phyloP scores from a whole-genome alignment of 2,888 invertebrate species.

The Hofmannophila pseudospretella region DNA sequence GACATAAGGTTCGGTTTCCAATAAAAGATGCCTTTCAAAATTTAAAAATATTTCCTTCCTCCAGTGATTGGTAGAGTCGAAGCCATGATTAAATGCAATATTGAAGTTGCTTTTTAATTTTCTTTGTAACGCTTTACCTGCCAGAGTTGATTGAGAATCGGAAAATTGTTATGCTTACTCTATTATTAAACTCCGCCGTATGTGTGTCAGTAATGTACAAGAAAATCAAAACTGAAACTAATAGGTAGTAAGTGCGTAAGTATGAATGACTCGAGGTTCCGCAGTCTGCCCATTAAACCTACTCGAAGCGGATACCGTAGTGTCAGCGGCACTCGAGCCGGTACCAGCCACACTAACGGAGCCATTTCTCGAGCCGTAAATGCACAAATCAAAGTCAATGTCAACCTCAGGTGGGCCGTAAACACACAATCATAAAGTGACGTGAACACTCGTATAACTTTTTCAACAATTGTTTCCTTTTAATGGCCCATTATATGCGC shows the following conservation, averaged over 20 bases:
- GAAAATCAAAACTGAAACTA: neutral
- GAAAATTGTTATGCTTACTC: neutral
- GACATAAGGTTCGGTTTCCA: constrained; percentile 41
- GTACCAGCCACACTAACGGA: constrained; percentile 31
- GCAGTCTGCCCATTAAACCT: neutral
- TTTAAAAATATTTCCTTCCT: constrained; percentile 10
- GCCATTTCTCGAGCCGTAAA: constrained; percentile 57
- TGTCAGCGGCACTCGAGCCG: neutral
- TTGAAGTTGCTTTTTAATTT: neutral
- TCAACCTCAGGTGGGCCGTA: constrained; percentile 72
- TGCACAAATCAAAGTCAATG: constrained; percentile 76
- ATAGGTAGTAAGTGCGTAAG: too few relatives aligned
- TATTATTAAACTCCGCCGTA: neutral
- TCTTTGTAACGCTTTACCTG: constrained; percentile 2
- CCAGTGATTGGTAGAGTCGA: constrained; percentile 9
- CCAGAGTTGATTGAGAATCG: neutral
- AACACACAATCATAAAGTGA: constrained; percentile 76
- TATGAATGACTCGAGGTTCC: neutral
- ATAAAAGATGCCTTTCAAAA: constrained; percentile 2
- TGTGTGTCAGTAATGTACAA: too few relatives aligned
- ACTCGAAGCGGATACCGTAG: too few relatives aligned
- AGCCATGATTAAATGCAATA: constrained; percentile 20
- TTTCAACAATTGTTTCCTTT: constrained; percentile 78
- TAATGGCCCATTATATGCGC: constrained; percentile 75
- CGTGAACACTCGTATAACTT: constrained; percentile 75